phyloP scores from a whole-genome alignment of 92 coral and sea anemone species.

The Parazoanthus atlanticus region DNA sequence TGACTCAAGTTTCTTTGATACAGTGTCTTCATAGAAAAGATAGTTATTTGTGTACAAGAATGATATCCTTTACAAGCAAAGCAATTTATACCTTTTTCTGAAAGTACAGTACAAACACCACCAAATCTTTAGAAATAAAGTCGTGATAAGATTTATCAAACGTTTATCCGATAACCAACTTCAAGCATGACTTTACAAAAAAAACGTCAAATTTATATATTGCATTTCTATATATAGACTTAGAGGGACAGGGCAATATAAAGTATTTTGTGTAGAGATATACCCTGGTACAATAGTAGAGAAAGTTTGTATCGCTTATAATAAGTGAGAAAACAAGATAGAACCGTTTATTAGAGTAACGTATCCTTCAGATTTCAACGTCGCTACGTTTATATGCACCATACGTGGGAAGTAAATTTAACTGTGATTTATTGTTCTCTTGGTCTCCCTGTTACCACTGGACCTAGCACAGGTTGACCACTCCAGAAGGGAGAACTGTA shows the following conservation, averaged over 20 bases:
- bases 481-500: not conserved
- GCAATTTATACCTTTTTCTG: not conserved
- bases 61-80: not conserved
- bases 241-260: not conserved
- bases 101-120: not conserved
- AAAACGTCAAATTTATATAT: slow-evolving; percentile 24
- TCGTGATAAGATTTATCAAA: not conserved
- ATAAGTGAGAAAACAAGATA: slow-evolving; percentile 6
- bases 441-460: not conserved
- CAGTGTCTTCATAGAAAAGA: not conserved
- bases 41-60: not conserved
- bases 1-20: not conserved
- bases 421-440: not conserved
- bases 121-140: not conserved
- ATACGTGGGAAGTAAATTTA: slow-evolving; percentile 26
- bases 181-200: not conserved
- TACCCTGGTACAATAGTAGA: not conserved
- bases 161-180: not conserved
- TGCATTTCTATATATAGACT: slow-evolving; percentile 17
- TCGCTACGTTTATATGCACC: slow-evolving; percentile 30
- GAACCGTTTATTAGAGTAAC: not conserved
- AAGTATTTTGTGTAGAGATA: slow-evolving; percentile 37
- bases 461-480: slow-evolving; percentile 7
- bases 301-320: not conserved
- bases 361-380: not conserved